Base-by-base conservation (phyloP, 1,140 invertebrate genomes). In the Tetragonula clypearis region DNA sequence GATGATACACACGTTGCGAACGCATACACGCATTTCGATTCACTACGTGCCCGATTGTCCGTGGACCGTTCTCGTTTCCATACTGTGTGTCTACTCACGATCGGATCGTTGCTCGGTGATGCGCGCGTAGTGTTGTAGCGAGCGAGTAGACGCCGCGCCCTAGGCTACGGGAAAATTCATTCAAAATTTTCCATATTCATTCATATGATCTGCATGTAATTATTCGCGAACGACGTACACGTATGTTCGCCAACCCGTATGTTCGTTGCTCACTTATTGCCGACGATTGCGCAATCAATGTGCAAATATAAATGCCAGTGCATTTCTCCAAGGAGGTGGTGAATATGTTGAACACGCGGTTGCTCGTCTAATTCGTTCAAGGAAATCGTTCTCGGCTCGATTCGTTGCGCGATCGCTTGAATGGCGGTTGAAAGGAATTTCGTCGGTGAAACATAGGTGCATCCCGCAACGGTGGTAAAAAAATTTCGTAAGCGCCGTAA, bases 171-270 rank as follows among this genome's bases (percentile, higher is more conserved):
- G 90, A 91, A 30, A 92, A 93, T 92, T 93, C 90, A 87, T 90
- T 88, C 90, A 93, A 93, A 94, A 93, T 92, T 90, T 83, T 86
- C 90, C 82, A 93, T 93, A 92, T 93, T 93, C 92, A 93, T 93
- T 93, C 92, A 92, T 92, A 93, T 92, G 91, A 92, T 93, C 93
- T 93, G 91, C 93, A 93, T 92, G 91, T 88, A 88, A 94, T 94
- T 93, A 93, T 92, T 92, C 90, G 90, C 72, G 79, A 71, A 71
- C 79, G 76, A 69, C 62, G 68, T 41, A 68, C 65, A 23, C 41
- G n/a, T 35, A 35, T 35, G 35, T 35, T 35, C 35, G 35, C 35
- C 35, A 35, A 4, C 21, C 41, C 41, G 41, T n/a, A 15, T 6
- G 41, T 26, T 58, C 53, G 74, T 74, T 76, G 62, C 56, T n/a